These are phyloP conservation scores for Eleutherodactylus coqui DNA, from an alignment of 2,797 vertebrate species.

Conservation along the genomic window DNA sequence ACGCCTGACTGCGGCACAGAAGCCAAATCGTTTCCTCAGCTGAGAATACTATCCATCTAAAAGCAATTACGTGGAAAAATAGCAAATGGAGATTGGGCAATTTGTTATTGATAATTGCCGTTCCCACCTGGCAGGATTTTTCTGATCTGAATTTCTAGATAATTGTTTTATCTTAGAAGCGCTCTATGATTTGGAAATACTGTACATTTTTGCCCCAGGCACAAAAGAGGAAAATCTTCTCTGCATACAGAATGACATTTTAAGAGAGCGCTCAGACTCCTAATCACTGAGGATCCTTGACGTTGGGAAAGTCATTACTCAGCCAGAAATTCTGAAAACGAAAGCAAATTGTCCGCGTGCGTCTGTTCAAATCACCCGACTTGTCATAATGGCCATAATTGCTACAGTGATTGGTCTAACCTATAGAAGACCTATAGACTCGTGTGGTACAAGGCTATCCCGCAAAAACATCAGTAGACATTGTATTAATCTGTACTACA, in stretches of 20 bases:
- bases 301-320: neutral
- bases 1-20: neutral
- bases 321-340: neutral
- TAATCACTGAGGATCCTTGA: constrained; percentile 15
- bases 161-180: constrained; percentile 37
- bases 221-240: neutral
- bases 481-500: neutral
- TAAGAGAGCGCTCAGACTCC: neutral
- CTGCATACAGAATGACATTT: constrained; percentile 40
- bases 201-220: constrained; percentile 41
- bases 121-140: constrained; percentile 55
- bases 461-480: neutral
- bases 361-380: neutral
- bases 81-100: constrained; percentile 40
- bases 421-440: neutral
- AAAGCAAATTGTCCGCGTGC: neutral
- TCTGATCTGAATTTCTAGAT: constrained; percentile 45
- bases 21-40: constrained; percentile 34
- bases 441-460: neutral
- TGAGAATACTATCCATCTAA: constrained; percentile 52
- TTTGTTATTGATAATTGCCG: constrained; percentile 63
- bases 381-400: neutral
- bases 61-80: constrained; percentile 59
- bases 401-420: neutral
- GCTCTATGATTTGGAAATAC: constrained; percentile 22